These are phyloP conservation scores for Ernsta delagoae DNA, from an alignment of 2,888 invertebrate genomes.

Conservation along the genomic window DNA sequence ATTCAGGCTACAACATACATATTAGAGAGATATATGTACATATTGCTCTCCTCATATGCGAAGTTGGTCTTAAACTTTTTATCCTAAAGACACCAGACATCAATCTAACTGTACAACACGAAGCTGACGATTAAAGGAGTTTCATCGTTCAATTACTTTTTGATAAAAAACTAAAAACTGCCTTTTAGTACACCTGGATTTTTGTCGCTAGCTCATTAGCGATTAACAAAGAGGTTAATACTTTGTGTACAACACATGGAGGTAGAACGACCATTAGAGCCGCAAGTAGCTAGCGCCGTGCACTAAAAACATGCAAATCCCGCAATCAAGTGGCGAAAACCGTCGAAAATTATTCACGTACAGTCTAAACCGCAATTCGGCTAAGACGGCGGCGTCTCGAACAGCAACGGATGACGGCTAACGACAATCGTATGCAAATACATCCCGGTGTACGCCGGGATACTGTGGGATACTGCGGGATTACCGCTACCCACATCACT, in stretches of 20 bases:
- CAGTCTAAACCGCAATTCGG: conserved; percentile 48
- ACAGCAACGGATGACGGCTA: conserved; percentile 74
- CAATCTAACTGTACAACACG: too few relatives aligned
- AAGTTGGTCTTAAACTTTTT: too few relatives aligned
- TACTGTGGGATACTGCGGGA: conserved; percentile 61
- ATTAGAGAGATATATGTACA: too few relatives aligned
- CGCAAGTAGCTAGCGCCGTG: conserved; percentile 27
- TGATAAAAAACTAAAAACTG: too few relatives aligned
- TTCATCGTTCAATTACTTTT: too few relatives aligned
- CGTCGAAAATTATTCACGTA: conserved; percentile 58
- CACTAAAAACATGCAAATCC: conserved; percentile 49
- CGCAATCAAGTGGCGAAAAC: conserved; percentile 47
- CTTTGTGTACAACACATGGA: conserved; percentile 32
- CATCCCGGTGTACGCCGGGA: conserved; percentile 55
- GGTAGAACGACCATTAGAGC: conserved; percentile 43
- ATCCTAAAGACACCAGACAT: not conserved
- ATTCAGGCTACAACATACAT: not conserved
- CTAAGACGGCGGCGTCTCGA: conserved; percentile 68
- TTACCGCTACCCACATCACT: conserved; percentile 63
- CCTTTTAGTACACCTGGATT: not conserved
- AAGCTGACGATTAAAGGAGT: too few relatives aligned
- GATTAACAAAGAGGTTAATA: not conserved
- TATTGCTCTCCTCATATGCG: too few relatives aligned
- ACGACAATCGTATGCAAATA: conserved; percentile 79
- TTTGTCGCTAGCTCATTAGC: conserved; percentile 27